Conservation (phyloP, 2,888 invertebrate genomes). For the Tineola bisselliella region DNA sequence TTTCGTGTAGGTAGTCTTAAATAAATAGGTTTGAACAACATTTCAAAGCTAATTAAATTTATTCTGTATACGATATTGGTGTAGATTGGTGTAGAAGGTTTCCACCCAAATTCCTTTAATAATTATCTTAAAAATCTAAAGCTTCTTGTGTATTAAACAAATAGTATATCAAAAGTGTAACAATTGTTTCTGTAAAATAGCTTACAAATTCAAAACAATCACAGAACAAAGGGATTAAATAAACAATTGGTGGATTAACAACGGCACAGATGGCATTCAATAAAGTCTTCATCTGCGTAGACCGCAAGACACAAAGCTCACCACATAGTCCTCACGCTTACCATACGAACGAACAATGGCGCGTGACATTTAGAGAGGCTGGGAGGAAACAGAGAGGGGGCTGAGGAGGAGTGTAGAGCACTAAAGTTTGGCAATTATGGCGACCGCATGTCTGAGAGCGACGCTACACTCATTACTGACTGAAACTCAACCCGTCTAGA, state of each 20-base stretch:
- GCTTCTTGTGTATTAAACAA: no score
- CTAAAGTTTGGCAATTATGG: constrained; percentile 65
- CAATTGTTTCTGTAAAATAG: neutral
- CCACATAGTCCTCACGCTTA: constrained; percentile 29
- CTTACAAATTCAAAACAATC: neutral
- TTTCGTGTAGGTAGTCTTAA: neutral
- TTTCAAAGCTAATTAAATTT: neutral
- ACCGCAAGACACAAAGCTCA: constrained; percentile 2
- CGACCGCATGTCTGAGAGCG: constrained; percentile 65
- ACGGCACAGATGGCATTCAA: neutral
- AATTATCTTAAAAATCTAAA: no score
- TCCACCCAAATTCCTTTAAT: no score
- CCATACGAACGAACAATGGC: constrained; percentile 60
- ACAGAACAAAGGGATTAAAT: neutral
- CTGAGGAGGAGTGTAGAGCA: constrained; percentile 27
- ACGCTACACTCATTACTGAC: constrained; percentile 62
- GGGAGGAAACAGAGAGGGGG: constrained; percentile 32
- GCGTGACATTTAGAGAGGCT: constrained; percentile 39
- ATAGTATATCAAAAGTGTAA: no score
- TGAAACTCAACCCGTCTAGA: constrained; percentile 58
- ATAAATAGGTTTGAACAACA: no score
- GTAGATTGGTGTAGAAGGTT: no score
- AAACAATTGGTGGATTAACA: neutral
- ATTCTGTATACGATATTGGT: no score
- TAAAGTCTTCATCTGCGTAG: neutral